These are phyloP conservation scores for Drosophila infuscata DNA, from an alignment of 2,888 invertebrate genomes.

Conservation along the genomic window DNA sequence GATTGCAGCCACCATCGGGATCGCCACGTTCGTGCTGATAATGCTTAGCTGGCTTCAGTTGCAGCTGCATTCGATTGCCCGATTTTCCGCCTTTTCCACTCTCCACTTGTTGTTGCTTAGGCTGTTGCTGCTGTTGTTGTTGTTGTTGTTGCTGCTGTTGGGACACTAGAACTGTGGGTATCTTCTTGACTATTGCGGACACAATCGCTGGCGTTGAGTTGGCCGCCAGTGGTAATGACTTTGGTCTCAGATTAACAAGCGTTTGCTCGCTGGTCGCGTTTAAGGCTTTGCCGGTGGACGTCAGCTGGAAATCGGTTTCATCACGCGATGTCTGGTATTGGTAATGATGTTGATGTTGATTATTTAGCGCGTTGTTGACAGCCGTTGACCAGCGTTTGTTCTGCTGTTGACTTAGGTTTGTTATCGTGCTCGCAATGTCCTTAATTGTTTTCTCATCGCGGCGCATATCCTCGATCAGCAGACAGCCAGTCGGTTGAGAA, in stretches of 20 bases:
- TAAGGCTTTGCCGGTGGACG: slow-evolving; percentile 32
- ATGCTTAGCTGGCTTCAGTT: slow-evolving; percentile 78
- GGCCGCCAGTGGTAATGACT: slow-evolving; percentile 84
- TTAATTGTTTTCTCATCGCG: slow-evolving; percentile 91
- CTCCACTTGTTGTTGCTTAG: slow-evolving; percentile 39
- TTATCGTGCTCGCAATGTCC: slow-evolving; percentile 93
- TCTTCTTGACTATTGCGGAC: slow-evolving; percentile 85
- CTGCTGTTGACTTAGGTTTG: slow-evolving; percentile 87
- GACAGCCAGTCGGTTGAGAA: slow-evolving; percentile 79
- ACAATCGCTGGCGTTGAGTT: slow-evolving; percentile 85
- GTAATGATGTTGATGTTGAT: slow-evolving; percentile 78
- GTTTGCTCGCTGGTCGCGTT: slow-evolving; percentile 37
- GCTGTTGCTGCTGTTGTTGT: slow-evolving; percentile 30
- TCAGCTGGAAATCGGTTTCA: slow-evolving; percentile 83
- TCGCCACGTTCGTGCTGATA: slow-evolving; percentile 89
- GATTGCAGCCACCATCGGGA: slow-evolving; percentile 90
- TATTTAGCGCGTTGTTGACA: slow-evolving; percentile 83
- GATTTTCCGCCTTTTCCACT: slow-evolving; percentile 35
- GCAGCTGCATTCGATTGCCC: slow-evolving; percentile 76
- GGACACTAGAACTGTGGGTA: slow-evolving; percentile 82
- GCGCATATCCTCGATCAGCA: slow-evolving; percentile 85
- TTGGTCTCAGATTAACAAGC: slow-evolving; percentile 81
- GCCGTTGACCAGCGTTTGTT: slow-evolving; percentile 86
- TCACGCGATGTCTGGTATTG: slow-evolving; percentile 82
- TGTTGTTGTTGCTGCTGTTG: slow-evolving; percentile 59